phyloP scores from a whole-genome alignment of 2,113 vertebrate species.

The Elanus axillaris region DNA sequence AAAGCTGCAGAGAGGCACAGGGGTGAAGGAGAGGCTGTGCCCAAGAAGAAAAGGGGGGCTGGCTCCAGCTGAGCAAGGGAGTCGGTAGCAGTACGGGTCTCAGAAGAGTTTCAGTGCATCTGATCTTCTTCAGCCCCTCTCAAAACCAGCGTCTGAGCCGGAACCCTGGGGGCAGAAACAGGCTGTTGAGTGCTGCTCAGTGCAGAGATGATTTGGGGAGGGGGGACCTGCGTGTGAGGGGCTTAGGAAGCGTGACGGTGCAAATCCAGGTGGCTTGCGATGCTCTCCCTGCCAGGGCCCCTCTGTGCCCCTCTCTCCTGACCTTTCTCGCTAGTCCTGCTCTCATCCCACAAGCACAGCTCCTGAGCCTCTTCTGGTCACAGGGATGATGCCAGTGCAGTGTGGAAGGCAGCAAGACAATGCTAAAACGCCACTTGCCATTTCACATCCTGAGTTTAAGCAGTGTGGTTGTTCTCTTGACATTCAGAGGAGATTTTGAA shows the following conservation, averaged over 20 bases:
- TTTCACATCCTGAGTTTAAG: neutral
- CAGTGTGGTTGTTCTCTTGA: neutral
- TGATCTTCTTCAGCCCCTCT: neutral
- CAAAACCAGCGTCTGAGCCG: neutral
- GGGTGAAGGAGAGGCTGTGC: neutral
- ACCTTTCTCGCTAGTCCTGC: neutral
- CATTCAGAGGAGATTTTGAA: neutral
- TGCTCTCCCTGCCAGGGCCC: neutral
- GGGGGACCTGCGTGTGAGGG: no score
- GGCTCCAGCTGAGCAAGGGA: neutral
- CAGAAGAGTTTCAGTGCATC: accelerated
- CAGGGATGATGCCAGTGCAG: neutral
- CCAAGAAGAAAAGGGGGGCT: neutral
- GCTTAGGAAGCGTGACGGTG: accelerated
- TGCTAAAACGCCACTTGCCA: neutral
- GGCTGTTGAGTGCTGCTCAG: neutral
- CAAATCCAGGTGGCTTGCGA: neutral
- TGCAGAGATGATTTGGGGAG: neutral
- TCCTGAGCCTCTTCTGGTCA: neutral
- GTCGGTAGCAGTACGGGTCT: accelerated
- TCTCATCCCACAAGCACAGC: neutral
- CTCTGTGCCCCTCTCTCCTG: neutral
- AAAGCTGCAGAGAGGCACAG: neutral
- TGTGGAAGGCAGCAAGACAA: neutral
- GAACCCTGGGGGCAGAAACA: neutral